Evolutionary conservation across 2,888 invertebrate genomes (phyloP).

Genomic region (Bruchidius siliquastri): DNA sequence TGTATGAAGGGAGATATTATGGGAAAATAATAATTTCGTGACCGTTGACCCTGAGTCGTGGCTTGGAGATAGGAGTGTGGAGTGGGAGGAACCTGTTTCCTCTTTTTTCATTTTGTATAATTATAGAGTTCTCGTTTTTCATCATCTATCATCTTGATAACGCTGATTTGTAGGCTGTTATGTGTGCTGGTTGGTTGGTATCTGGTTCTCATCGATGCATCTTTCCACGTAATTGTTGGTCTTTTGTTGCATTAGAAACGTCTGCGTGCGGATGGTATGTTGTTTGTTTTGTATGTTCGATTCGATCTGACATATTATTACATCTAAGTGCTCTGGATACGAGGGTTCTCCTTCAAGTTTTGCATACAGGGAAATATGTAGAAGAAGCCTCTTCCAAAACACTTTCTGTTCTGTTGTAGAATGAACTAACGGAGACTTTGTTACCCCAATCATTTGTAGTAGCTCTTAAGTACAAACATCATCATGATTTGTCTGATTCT

Average conservation of each 20-base stretch:
- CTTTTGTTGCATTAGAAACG: conserved; percentile 29
- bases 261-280: conserved; percentile 25
- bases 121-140: conserved; percentile 45
- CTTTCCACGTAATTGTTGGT: conserved; percentile 30
- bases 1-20: conserved; percentile 35
- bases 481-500: too few relatives aligned
- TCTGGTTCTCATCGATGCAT: conserved; percentile 39
- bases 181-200: conserved; percentile 22
- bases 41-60: conserved; percentile 44
- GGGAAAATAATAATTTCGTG: conserved; percentile 45
- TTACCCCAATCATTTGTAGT: too few relatives aligned
- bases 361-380: too few relatives aligned
- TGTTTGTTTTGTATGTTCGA: conserved; percentile 22
- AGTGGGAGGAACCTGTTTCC: conserved; percentile 43
- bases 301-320: not conserved
- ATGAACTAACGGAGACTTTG: too few relatives aligned
- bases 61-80: conserved; percentile 29
- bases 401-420: too few relatives aligned
- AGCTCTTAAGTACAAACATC: too few relatives aligned
- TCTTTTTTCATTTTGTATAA: conserved; percentile 36
- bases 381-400: too few relatives aligned
- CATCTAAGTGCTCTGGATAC: not conserved
- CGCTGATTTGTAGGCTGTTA: conserved; percentile 42
- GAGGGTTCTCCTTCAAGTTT: too few relatives aligned
- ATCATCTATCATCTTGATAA: conserved; percentile 35